Conservation (phyloP, 2,888 invertebrate genomes). For the Troilus luridus region DNA sequence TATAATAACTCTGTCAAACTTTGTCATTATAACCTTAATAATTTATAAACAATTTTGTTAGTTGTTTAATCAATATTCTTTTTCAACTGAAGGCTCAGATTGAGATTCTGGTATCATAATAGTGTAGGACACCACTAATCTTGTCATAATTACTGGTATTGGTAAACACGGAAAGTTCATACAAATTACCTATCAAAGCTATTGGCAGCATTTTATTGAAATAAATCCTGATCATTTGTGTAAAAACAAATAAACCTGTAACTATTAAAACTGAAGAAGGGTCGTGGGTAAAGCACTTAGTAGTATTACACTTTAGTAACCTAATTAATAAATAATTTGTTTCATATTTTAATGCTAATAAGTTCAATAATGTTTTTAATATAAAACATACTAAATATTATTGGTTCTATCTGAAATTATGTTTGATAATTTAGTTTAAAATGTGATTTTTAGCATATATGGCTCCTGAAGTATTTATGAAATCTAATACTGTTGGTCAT, state of each 20-base stretch:
- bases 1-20: too few species aligned
- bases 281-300: too few species aligned
- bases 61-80: background rate
- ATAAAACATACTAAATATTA: background rate
- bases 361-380: background rate
- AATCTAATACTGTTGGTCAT: constrained; percentile 83
- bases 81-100: background rate
- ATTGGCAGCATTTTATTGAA: too few species aligned
- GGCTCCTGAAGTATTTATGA: constrained; percentile 96
- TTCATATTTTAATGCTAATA: background rate
- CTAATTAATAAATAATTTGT: background rate
- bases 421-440: background rate
- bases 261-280: too few species aligned
- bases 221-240: too few species aligned
- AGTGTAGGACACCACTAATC: too few species aligned
- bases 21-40: too few species aligned
- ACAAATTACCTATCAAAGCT: too few species aligned
- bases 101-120: background rate
- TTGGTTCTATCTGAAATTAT: background rate
- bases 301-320: too few species aligned
- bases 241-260: too few species aligned
- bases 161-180: too few species aligned
- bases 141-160: too few species aligned
- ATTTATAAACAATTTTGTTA: background rate
- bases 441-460: constrained; percentile 82